Evolutionary conservation across 2,888 invertebrate genomes (phyloP), one percentile per base, ranked within the genome.

Genomic region (Euproctis similis): DNA sequence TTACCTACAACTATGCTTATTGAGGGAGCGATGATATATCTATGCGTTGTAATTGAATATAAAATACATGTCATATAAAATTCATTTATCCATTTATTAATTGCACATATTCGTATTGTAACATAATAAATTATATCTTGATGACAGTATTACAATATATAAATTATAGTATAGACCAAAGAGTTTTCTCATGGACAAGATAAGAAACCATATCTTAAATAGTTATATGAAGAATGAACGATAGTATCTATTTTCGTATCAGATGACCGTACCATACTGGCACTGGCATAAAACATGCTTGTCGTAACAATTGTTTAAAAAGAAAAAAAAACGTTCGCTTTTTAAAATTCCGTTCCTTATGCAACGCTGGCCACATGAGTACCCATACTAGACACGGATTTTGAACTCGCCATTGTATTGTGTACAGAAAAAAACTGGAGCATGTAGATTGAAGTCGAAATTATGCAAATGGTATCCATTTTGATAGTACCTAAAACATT

Each of bases 341-440:
- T 14, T 6, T 14, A 14, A 14, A 14, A 14, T n/a, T 4, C 14
- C 14, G 14, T 14, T 17, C 49, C 39, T 48, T 49, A 42, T 40
- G 53, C 46, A 50, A 49, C 9, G 27, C 8, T 23, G 32, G 30
- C 34, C 42, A 40, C 30, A 11, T 28, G 8, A 8, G n/a, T n/a
- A n/a, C n/a, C n/a, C n/a, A 14, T 10, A 32, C 27, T 38, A n/a
- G 49, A 44, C 49, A 53, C 53, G 54, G 49, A 42, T 52, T 50
- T 53, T 46, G 44, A 46, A 24, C 44, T 44, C 34, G 30, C 47
- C 53, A 62, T 61, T 67, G n/a, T n/a, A n/a, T n/a, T n/a, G 61
- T 66, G 29, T 22, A 14, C 29, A 42, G 46, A 64, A 69, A 67
- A n/a, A n/a, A n/a, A n/a, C 51, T 67, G 41, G 66, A 69, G 55